Evolutionary conservation across 2,113 vertebrate species (phyloP).

Genomic region (Macheiramphus alcinus): DNA sequence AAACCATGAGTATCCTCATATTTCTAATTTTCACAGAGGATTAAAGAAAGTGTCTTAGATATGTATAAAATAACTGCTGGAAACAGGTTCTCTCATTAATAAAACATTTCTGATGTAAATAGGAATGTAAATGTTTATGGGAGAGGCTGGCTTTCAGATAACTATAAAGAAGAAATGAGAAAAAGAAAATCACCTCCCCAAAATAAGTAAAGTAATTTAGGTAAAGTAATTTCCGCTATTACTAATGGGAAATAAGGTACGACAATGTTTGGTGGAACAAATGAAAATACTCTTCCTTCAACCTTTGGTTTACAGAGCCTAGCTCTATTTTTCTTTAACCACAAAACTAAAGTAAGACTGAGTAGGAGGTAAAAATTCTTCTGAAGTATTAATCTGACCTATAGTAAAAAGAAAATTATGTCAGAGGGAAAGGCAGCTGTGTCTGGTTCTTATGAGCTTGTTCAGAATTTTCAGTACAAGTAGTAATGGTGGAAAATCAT

Average conservation of each 20-base stretch:
- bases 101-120: background rate
- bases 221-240: background rate
- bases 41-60: background rate
- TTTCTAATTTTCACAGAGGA: background rate
- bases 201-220: background rate
- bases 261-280: background rate
- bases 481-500: background rate
- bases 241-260: background rate
- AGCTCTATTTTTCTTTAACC: background rate
- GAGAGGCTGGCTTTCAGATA: background rate
- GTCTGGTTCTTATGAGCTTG: background rate
- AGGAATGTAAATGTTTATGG: background rate
- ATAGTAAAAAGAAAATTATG: background rate
- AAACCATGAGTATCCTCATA: background rate
- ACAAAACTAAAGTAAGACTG: background rate
- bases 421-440: background rate
- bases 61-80: background rate
- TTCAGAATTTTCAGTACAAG: background rate
- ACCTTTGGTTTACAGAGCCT: background rate
- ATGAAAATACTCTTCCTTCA: background rate
- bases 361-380: background rate
- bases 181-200: background rate
- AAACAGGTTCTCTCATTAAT: background rate
- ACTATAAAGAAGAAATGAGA: background rate
- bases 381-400: background rate